Evolutionary conservation across 2,797 vertebrate species (phyloP).

Genomic region (Myotis daubentonii): DNA sequence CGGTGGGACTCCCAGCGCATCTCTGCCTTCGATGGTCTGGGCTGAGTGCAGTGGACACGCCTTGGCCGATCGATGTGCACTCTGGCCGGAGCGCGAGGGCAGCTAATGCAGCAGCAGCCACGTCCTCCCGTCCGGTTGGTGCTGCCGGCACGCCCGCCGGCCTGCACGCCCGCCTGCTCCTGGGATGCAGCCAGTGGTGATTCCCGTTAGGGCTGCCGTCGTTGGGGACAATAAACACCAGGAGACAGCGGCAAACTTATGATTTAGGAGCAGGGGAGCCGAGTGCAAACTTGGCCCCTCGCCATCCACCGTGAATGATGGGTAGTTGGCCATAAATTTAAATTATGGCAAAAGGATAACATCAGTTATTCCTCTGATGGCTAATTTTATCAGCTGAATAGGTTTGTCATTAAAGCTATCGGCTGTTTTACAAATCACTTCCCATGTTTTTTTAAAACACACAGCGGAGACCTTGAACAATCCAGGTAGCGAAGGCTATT

Average conservation of each 20-base stretch:
- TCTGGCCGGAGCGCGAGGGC: conserved; percentile 71
- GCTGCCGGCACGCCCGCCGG: conserved; percentile 76
- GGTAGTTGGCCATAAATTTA: conserved; percentile 82
- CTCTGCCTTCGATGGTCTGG: conserved; percentile 66
- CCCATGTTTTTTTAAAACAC: neutral
- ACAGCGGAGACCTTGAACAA: conserved; percentile 49
- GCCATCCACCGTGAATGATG: conserved; percentile 80
- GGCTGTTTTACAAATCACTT: conserved; percentile 82
- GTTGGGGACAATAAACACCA: conserved; percentile 85
- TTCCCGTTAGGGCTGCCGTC: conserved; percentile 82
- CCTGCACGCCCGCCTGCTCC: conserved; percentile 80
- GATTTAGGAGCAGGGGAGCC: conserved; percentile 81
- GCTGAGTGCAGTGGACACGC: conserved; percentile 24
- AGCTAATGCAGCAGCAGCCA: conserved; percentile 78
- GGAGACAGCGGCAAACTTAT: conserved; percentile 81
- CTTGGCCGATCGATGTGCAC: conserved; percentile 79
- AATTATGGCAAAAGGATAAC: conserved; percentile 83
- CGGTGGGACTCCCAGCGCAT: neutral
- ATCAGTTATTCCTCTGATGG: conserved; percentile 81
- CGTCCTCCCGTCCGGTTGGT: conserved; percentile 75
- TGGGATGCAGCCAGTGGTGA: conserved; percentile 83
- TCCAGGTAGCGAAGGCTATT: conserved; percentile 27
- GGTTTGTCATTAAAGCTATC: conserved; percentile 81
- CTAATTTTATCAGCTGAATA: conserved; percentile 84
- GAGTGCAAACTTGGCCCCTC: conserved; percentile 79